Conservation (phyloP, 2,797 vertebrate genomes). For the Semotilus atromaculatus region DNA sequence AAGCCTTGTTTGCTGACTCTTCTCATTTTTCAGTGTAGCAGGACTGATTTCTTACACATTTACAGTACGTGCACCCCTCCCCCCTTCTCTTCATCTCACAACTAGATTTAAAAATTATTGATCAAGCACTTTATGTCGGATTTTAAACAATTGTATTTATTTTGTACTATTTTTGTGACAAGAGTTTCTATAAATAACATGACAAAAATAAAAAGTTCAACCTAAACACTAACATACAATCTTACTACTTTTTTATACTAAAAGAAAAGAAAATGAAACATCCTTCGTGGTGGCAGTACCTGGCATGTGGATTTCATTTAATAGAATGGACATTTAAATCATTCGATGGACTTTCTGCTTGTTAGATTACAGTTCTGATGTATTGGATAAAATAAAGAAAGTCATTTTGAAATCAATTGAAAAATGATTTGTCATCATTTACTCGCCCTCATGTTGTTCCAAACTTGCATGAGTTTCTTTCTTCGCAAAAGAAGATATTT, state of each 20-base stretch:
- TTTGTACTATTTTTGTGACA: not conserved
- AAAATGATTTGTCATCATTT: not conserved
- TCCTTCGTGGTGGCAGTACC: not conserved
- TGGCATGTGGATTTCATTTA: not conserved
- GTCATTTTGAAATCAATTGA: not conserved
- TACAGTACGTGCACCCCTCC: conserved; percentile 14
- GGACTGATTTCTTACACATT: conserved; percentile 37
- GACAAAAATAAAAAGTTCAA: not conserved
- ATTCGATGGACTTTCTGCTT: not conserved
- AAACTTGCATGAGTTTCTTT: not conserved
- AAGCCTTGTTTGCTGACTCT: conserved; percentile 36
- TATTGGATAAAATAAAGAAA: not conserved
- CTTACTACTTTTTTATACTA: conserved; percentile 2
- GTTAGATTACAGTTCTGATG: not conserved
- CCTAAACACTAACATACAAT: not conserved
- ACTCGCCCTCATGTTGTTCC: not conserved
- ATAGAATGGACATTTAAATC: not conserved
- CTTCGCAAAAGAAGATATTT: not conserved
- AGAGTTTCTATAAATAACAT: conserved; percentile 36
- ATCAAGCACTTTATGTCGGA: conserved; percentile 12
- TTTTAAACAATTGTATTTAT: conserved; percentile 51
- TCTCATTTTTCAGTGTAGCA: conserved; percentile 47
- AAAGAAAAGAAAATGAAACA: conserved; percentile 5
- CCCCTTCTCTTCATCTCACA: conserved; percentile 32
- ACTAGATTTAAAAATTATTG: not conserved